Base-by-base conservation (phyloP, 2,888 invertebrate genomes). In the Sceliomorpha sp. region DNA sequence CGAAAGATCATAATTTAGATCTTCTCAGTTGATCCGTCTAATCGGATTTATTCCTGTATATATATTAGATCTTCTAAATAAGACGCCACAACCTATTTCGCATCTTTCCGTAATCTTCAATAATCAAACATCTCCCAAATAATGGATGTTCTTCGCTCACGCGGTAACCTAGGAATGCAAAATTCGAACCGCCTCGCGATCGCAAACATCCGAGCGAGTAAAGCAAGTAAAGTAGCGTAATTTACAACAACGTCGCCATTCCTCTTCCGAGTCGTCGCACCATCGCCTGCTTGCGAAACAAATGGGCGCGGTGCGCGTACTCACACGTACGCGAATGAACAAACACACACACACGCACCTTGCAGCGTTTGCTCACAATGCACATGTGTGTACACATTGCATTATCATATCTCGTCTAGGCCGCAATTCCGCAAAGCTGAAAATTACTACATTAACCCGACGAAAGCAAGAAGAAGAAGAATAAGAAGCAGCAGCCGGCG, bases 341-440 rank as follows among this genome's bases (percentile, higher is more conserved):
- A n/a, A n/a, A n/a, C n/a, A n/a, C n/a, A n/a, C n/a, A n/a, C n/a
- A n/a, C n/a, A n/a, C n/a, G n/a, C n/a, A n/a, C n/a, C n/a, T n/a
- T n/a, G n/a, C n/a, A n/a, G 26, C 10, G 15, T 13, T 13, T 20
- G 20, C 20, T 20, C 5, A 20, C 20, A 5, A 20, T 17, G 27
- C 39, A 29, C 24, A 36, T 32, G 13, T 45, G 39, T 42, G 56
- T 20, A 59, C 34, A 51, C 53, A 13, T 50, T 70, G 64, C 70
- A 79, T 79, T 76, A 78, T 78, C 76, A 76, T 78, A 76, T 75
- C 75, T 76, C 62, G 74, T 70, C 73, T 72, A 70, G 72, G 70
- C 78, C 75, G 60, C 76, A 76, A 74, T 76, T 74, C 68, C 74
- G 69, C 75, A 73, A 76, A 75, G 74, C 74, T 75, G 64, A 66